phyloP scores from a whole-genome alignment of 2,797 vertebrate genomes.

The Oceanodroma leucorhoa region DNA sequence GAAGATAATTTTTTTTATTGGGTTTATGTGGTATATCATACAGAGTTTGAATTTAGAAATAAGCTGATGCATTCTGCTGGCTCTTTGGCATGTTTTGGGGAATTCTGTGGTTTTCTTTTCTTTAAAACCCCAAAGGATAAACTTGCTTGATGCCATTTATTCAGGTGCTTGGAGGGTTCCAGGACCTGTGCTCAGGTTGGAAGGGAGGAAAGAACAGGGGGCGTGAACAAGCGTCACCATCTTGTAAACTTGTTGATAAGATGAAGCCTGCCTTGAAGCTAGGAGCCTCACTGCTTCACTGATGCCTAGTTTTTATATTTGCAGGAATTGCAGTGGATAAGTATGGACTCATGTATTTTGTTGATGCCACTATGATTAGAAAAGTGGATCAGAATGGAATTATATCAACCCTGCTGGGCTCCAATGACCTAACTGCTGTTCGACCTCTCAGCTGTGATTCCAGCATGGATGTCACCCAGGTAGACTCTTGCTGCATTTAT shows the following conservation, averaged over 20 bases:
- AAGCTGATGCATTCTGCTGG: neutral
- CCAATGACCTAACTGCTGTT: slow-evolving; percentile 87
- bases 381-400: slow-evolving; percentile 98
- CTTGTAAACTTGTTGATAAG: neutral
- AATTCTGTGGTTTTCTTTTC: neutral
- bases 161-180: neutral
- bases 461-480: slow-evolving; percentile 98
- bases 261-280: neutral
- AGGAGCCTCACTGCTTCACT: neutral
- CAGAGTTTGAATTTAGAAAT: neutral
- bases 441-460: slow-evolving; percentile 94
- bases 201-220: neutral
- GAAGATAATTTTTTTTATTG: neutral
- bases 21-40: neutral
- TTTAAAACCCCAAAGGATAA: neutral
- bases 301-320: slow-evolving; percentile 17
- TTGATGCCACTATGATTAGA: slow-evolving; percentile 97
- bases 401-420: slow-evolving; percentile 96
- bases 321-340: slow-evolving; percentile 96
- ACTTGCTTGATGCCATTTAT: neutral
- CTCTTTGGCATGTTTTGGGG: neutral
- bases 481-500: slow-evolving; percentile 64
- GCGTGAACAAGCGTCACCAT: neutral
- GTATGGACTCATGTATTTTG: slow-evolving; percentile 97
- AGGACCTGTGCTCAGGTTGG: neutral